Base-by-base conservation (phyloP, 2,888 invertebrate genomes). In the Plagodis dolabraria region DNA sequence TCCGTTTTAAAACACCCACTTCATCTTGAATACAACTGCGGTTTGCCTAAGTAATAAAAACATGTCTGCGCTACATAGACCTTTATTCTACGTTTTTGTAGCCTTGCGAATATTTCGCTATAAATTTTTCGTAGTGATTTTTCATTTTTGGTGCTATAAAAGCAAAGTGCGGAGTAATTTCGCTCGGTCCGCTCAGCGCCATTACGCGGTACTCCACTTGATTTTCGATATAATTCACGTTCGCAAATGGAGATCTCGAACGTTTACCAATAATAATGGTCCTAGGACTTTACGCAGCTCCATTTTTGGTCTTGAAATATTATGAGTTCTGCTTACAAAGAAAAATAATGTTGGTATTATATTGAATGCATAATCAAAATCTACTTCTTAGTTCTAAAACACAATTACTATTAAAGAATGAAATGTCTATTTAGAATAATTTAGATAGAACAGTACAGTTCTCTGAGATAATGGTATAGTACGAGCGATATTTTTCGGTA, bases 121-220 rank as follows among this genome's bases (percentile, higher is more conserved):
- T 79, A 69, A 72, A 79, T 78, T 82, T 80, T 78, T 77, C 76
- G 70, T 67, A 60, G 69, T 72, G 76, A 80, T 81, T 75, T 82
- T 85, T 82, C 82, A 83, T 85, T 85, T 82, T 82, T 75, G 83
- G 82, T 82, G 75, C 81, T 84, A 77, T 84, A 85, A 85, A 87
- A 85, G 85, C 85, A 85, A 84, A 85, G 83, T 77, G 79, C 74
- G 71, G 65, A 76, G 79, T 81, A 82, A 83, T 84, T 81, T 75
- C 67, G 69, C 71, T 73, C 72, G 70, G 72, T 76, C 70, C 74
- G 76, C 75, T 78, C 65, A 58, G 67, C 58, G 65, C 77, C 74
- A 80, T 82, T 80, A 82, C 67, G 69, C 63, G 48, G 58, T 47
- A 71, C 70, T 79, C 76, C 74, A 76, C 79, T 83, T 75, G 72